phyloP scores from a whole-genome alignment of 1,140 invertebrate genomes.

The Melipona quadrifasciata region DNA sequence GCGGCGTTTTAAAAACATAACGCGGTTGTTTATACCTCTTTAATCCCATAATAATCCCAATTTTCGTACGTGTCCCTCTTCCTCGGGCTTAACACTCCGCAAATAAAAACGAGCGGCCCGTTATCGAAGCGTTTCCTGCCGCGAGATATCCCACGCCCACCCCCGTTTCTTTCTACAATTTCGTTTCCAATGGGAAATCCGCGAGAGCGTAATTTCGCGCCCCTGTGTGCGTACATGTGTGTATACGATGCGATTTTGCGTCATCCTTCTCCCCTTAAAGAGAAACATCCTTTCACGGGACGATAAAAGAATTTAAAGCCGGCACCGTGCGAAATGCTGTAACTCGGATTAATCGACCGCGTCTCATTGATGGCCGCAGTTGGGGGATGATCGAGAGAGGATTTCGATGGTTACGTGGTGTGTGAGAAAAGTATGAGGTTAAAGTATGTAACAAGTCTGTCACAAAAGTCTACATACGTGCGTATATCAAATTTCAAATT shows the following conservation, averaged over 20 bases:
- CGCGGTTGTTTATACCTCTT: conserved; percentile 24
- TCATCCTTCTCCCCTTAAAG: too few species aligned
- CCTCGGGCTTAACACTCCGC: not conserved
- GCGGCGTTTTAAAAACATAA: conserved; percentile 6
- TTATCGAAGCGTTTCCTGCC: not conserved
- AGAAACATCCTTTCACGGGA: not conserved
- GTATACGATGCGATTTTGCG: not conserved
- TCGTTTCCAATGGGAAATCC: not conserved
- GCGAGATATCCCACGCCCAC: too few species aligned
- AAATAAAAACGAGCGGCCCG: not conserved
- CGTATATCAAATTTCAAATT: too few species aligned
- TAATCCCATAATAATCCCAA: conserved; percentile 32
- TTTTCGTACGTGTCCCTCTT: not conserved
- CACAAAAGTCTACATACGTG: too few species aligned
- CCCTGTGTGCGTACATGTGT: too few species aligned
- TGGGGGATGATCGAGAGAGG: not conserved
- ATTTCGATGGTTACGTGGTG: not conserved
- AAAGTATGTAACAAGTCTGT: too few species aligned
- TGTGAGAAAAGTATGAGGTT: not conserved
- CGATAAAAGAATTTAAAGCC: not conserved
- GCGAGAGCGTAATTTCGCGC: not conserved
- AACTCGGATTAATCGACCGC: conserved; percentile 7
- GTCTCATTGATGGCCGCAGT: not conserved
- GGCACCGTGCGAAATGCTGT: not conserved
- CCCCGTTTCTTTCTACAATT: not conserved